Evolutionary conservation across 1,140 invertebrate species (phyloP).

Genomic region (Brachystomella parvula): DNA sequence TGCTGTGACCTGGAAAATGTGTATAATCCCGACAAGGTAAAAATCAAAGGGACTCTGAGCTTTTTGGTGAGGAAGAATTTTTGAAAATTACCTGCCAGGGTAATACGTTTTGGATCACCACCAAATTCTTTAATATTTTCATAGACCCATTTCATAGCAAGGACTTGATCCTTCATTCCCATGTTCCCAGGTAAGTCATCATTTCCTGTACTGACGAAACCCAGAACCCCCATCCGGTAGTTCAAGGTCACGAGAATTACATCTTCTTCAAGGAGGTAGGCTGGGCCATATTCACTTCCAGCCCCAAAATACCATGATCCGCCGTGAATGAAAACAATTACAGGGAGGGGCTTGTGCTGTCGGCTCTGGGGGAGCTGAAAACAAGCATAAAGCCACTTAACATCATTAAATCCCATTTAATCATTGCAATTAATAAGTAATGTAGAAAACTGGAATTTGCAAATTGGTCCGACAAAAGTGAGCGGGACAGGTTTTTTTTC

Average conservation of each 20-base stretch:
- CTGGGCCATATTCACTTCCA: constrained; percentile 10
- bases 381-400: no score
- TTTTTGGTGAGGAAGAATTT: background rate
- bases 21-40: no score
- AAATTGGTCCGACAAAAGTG: no score
- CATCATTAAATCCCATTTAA: no score
- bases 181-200: background rate
- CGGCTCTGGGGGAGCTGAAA: background rate
- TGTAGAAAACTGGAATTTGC: no score
- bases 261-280: constrained; percentile 6
- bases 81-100: background rate
- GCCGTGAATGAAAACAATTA: background rate
- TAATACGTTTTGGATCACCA: background rate
- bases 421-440: no score
- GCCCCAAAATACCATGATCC: background rate
- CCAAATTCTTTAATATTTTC: constrained; percentile 6
- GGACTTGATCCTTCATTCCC: background rate
- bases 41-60: background rate
- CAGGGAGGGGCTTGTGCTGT: background rate
- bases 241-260: constrained; percentile 8
- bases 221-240: background rate
- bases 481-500: no score
- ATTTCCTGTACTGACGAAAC: constrained; percentile 1
- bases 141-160: constrained; percentile 10
- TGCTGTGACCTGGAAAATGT: background rate